phyloP scores from a whole-genome alignment of 2,113 vertebrate species.

The Craseonycteris thonglongyai region DNA sequence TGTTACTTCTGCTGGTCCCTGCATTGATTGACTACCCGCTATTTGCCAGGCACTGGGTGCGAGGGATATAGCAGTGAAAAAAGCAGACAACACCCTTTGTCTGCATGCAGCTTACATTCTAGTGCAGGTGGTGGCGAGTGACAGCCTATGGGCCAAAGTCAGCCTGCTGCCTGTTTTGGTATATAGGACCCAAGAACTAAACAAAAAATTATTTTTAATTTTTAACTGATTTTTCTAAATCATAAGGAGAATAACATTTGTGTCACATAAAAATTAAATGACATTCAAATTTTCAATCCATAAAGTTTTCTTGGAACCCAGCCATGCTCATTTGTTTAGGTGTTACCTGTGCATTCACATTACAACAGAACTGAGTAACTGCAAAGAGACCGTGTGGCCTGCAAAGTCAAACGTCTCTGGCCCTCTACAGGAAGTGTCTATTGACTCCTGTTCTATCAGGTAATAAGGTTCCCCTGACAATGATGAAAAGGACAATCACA shows the following conservation, averaged over 20 bases:
- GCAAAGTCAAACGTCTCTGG: neutral
- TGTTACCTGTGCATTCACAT: neutral
- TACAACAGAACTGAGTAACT: neutral
- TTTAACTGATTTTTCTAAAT: neutral
- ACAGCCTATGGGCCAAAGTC: neutral
- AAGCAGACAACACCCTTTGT: neutral
- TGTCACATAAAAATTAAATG: neutral
- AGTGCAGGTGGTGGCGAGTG: too few species aligned
- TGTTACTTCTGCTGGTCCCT: too few species aligned
- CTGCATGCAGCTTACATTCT: neutral
- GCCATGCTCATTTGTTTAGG: too few species aligned
- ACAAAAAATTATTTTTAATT: neutral
- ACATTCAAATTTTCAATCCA: neutral
- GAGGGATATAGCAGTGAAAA: too few species aligned
- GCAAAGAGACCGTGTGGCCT: neutral
- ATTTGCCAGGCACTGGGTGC: neutral
- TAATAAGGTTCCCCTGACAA: neutral
- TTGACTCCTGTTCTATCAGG: neutral
- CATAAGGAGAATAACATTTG: neutral
- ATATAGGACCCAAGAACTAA: neutral
- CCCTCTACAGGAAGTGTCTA: neutral
- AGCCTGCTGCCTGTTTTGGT: neutral
- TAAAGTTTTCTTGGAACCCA: neutral
- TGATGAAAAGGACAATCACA: neutral
- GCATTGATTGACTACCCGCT: neutral